A percentile compares a stretch with the other conserved stretches of the same genome.
Conservation (phyloP, 2,797 vertebrate genomes). For the Pantherophis alleghaniensis region DNA sequence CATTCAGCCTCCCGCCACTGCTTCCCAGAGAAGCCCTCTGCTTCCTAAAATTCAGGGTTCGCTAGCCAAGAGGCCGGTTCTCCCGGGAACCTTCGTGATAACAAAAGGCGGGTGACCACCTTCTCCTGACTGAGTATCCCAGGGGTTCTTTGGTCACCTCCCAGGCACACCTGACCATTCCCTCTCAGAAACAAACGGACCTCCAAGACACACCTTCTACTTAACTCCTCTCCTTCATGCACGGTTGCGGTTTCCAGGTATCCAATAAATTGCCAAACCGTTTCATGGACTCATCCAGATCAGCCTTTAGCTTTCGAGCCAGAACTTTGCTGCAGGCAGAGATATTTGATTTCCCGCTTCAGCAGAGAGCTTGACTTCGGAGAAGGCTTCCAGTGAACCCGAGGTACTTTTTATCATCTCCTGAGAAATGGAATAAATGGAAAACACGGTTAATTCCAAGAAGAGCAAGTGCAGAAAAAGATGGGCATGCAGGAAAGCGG, state of each 20-base stretch:
- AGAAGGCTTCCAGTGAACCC: slow-evolving; percentile 78
- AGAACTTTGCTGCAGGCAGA: slow-evolving; percentile 81
- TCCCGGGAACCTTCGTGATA: neutral
- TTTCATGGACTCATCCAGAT: neutral
- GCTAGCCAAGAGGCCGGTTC: neutral
- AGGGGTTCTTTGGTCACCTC: neutral
- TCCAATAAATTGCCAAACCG: neutral
- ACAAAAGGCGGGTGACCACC: neutral
- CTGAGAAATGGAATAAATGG: slow-evolving; percentile 45
- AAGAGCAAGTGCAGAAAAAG: neutral
- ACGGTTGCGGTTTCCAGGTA: neutral
- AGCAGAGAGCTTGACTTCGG: slow-evolving; percentile 72
- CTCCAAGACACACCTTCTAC: neutral
- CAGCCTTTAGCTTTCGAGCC: slow-evolving; percentile 39
- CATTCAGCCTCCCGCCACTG: neutral
- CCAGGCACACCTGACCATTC: neutral
- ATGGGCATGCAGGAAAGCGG: neutral
- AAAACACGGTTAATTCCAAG: neutral
- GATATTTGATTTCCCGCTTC: slow-evolving; percentile 84
- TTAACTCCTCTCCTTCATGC: no score
- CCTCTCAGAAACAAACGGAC: neutral
- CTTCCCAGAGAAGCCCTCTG: neutral
- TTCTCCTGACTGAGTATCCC: neutral
- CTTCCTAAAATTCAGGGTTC: neutral
- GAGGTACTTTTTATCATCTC: slow-evolving; percentile 16